Evolutionary conservation across 2,797 vertebrate genomes (phyloP).

Genomic region (Falco columbarius): DNA sequence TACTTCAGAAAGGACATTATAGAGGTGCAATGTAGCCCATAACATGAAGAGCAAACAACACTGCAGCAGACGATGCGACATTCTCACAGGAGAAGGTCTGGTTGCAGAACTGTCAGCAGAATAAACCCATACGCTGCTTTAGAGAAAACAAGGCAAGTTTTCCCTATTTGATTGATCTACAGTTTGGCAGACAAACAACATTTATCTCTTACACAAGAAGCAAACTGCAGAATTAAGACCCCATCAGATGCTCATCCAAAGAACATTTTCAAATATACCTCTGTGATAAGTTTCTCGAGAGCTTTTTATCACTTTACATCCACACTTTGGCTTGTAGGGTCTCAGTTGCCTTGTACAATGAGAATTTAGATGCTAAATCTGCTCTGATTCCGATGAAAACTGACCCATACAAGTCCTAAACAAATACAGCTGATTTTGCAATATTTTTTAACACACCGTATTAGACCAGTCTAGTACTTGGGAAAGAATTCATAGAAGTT

Average conservation of each 20-base stretch:
- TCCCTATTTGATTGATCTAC: background rate
- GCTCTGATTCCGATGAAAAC: background rate
- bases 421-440: background rate
- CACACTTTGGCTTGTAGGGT: background rate
- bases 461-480: background rate
- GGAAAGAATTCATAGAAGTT: background rate
- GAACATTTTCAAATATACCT: background rate
- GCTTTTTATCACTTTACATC: background rate
- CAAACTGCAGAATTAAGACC: background rate
- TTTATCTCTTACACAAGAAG: background rate
- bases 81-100: background rate
- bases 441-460: background rate
- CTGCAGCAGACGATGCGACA: background rate
- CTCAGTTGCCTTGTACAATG: background rate
- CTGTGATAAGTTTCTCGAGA: background rate
- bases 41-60: rapidly evolving
- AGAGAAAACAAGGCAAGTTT: background rate
- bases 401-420: background rate
- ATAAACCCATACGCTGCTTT: background rate
- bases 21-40: rapidly evolving
- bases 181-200: background rate
- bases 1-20: background rate
- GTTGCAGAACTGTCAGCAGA: background rate
- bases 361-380: background rate
- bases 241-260: background rate